Percentiles rank a stretch among this genome's conserved stretches.
Evolutionary conservation across 2,888 invertebrate genomes (phyloP).

Genomic region (Cephus sareptanus): DNA sequence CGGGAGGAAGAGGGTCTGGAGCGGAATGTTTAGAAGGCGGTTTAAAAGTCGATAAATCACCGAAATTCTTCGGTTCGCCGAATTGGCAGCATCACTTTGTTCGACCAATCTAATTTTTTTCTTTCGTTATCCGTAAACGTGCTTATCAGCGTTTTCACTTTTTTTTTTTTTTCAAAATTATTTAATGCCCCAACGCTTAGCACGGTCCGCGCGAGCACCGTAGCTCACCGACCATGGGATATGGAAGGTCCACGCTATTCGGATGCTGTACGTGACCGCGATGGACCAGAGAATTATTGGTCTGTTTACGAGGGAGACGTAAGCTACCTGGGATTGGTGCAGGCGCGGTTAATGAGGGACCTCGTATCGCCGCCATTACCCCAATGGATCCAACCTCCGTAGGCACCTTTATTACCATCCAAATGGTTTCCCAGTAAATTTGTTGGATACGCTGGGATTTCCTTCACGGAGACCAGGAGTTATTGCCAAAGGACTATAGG

Average conservation of each 20-base stretch:
- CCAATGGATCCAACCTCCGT: background rate
- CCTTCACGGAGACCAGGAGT: background rate
- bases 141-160: background rate
- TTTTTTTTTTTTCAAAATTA: no score
- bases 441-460: background rate
- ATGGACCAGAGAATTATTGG: background rate
- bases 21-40: background rate
- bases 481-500: background rate
- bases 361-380: background rate
- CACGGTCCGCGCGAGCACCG: background rate
- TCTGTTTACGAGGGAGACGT: background rate
- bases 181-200: background rate
- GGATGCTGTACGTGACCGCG: background rate
- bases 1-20: background rate
- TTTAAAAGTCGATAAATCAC: background rate
- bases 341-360: background rate
- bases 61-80: background rate
- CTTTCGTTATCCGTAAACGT: background rate
- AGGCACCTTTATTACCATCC: background rate
- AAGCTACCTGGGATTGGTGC: background rate
- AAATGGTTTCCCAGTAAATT: background rate
- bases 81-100: background rate
- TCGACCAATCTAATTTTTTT: background rate
- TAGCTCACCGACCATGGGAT: background rate
- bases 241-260: background rate